Conservation (phyloP, 2,888 invertebrate genomes). For the Chrysolina oricalcia region DNA sequence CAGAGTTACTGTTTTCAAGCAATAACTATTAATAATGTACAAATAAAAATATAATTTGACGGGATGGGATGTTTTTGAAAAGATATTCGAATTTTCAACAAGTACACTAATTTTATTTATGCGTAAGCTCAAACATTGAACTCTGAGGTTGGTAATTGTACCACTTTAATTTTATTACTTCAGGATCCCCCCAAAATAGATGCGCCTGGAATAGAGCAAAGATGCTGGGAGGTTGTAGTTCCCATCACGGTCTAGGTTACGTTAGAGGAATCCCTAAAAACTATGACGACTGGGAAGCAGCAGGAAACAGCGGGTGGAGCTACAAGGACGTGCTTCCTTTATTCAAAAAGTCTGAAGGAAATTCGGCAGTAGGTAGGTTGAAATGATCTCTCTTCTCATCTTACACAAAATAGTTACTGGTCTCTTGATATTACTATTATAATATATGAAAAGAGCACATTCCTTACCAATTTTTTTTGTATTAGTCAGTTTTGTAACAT, state of each 20-base stretch:
- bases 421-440: too few species aligned
- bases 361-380: constrained; percentile 73
- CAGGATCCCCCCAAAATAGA: constrained; percentile 67
- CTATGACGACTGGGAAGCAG: constrained; percentile 78
- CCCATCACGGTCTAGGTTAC: constrained; percentile 78
- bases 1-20: too few species aligned
- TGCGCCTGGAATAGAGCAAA: constrained; percentile 82
- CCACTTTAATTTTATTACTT: background rate
- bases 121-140: too few species aligned
- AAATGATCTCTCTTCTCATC: constrained; percentile 34
- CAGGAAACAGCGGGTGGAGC: constrained; percentile 78
- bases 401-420: too few species aligned
- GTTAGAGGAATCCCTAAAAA: constrained; percentile 75
- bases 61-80: too few species aligned
- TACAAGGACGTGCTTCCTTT: constrained; percentile 79
- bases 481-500: too few species aligned
- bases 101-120: too few species aligned
- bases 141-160: background rate
- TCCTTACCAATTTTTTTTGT: too few species aligned
- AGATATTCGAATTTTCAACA: too few species aligned
- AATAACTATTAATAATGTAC: too few species aligned
- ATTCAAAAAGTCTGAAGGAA: constrained; percentile 79
- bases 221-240: constrained; percentile 79
- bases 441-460: too few species aligned
- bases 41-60: too few species aligned